Evolutionary conservation across 2,797 vertebrate genomes (phyloP).

Genomic region (Siniperca obscura): DNA sequence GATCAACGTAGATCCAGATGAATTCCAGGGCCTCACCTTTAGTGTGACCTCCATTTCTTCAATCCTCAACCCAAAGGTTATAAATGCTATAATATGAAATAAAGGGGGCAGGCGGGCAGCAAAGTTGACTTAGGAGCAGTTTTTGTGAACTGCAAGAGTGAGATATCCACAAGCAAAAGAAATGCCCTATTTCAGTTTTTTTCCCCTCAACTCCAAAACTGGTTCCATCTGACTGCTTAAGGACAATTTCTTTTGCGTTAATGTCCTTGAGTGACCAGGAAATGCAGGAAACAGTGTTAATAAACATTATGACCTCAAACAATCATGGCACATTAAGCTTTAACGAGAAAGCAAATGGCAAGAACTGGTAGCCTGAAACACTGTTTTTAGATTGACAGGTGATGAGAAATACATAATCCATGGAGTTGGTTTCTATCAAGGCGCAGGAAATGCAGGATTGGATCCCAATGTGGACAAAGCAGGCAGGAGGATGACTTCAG

Average conservation of each 20-base stretch:
- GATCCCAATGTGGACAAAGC: too few relatives aligned
- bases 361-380: not conserved
- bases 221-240: not conserved
- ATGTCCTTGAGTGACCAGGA: slow-evolving; percentile 4
- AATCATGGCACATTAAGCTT: slow-evolving; percentile 21
- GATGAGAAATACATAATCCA: not conserved
- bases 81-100: not conserved
- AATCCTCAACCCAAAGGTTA: slow-evolving; percentile 82
- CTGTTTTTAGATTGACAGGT: not conserved
- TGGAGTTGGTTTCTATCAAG: not conserved
- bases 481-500: too few relatives aligned
- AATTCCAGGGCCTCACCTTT: slow-evolving; percentile 89
- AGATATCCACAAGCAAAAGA: not conserved
- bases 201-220: not conserved
- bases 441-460: too few relatives aligned
- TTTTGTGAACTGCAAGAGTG: not conserved
- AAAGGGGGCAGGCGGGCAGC: not conserved
- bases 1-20: slow-evolving; percentile 70
- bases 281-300: slow-evolving; percentile 24
- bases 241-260: not conserved
- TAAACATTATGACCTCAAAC: slow-evolving; percentile 30
- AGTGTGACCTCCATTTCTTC: slow-evolving; percentile 78
- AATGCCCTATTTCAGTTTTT: not conserved
- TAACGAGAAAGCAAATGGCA: slow-evolving; percentile 1
- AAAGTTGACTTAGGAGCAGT: not conserved